phyloP scores from a whole-genome alignment of 2,797 vertebrate species.

The Numenius phaeopus region DNA sequence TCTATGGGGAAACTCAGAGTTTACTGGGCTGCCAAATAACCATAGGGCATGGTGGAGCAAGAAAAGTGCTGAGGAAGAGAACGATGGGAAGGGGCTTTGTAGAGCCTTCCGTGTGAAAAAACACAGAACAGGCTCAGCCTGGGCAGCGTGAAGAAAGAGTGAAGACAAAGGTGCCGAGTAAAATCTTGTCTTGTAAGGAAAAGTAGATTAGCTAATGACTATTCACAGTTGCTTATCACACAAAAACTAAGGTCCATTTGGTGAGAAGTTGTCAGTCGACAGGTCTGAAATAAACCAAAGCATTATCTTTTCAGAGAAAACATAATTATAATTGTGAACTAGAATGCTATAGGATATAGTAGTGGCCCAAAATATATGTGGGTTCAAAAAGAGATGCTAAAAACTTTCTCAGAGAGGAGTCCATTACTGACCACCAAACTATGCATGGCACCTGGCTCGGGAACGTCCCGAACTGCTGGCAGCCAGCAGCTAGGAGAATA shows the following conservation, averaged over 20 bases:
- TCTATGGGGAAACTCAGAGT: neutral
- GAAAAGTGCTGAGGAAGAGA: neutral
- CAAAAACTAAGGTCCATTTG: neutral
- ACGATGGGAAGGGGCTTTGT: neutral
- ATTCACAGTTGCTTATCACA: neutral
- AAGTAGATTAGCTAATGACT: neutral
- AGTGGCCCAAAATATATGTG: neutral
- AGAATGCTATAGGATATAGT: neutral
- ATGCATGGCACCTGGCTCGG: rapidly evolving
- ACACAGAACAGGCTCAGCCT: neutral
- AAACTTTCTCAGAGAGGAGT: neutral
- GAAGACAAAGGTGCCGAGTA: neutral
- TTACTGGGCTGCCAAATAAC: neutral
- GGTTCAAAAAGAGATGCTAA: neutral
- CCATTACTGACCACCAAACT: neutral
- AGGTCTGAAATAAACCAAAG: neutral
- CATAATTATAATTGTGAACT: neutral
- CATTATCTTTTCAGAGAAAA: neutral
- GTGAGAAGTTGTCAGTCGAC: neutral
- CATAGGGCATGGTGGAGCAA: neutral
- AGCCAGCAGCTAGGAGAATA: neutral
- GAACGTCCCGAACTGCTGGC: neutral
- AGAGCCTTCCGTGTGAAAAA: neutral
- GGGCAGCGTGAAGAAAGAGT: neutral
- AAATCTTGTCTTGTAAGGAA: neutral